Evolutionary conservation across 2,113 vertebrate species (phyloP).

Genomic region (Crotalus tigris): DNA sequence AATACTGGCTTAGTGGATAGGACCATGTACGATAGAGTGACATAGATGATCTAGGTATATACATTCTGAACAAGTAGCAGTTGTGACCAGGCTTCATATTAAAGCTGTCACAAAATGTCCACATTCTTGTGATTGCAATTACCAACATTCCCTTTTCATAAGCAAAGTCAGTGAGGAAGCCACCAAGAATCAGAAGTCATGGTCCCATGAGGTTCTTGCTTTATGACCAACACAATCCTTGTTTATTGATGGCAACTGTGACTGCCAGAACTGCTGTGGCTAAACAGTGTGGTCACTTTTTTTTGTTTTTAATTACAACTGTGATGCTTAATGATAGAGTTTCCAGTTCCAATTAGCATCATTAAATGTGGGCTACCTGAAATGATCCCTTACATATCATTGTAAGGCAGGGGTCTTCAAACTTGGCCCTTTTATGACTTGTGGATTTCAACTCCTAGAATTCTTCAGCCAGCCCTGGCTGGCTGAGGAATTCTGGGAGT

Average conservation of each 20-base stretch:
- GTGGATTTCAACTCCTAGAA: too few species aligned
- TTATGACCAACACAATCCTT: background rate
- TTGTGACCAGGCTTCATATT: background rate
- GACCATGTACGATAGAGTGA: background rate
- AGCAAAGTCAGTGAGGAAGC: background rate
- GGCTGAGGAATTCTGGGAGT: too few species aligned
- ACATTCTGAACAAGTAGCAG: background rate
- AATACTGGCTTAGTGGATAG: background rate
- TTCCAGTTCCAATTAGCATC: background rate
- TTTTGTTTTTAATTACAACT: background rate
- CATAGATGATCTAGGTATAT: background rate
- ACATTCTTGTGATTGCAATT: background rate
- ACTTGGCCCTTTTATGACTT: too few species aligned
- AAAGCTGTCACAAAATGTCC: background rate
- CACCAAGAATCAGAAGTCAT: background rate
- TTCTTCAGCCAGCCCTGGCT: too few species aligned
- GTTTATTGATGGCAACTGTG: background rate
- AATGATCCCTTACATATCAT: background rate
- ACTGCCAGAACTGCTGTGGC: background rate
- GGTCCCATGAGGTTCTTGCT: background rate
- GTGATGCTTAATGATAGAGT: background rate
- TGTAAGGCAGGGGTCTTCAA: background rate
- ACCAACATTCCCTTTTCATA: background rate
- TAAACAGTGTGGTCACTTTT: background rate
- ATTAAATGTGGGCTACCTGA: background rate